Base-by-base conservation (phyloP, 1,140 invertebrate genomes). In the Tetramorium parvispinum region DNA sequence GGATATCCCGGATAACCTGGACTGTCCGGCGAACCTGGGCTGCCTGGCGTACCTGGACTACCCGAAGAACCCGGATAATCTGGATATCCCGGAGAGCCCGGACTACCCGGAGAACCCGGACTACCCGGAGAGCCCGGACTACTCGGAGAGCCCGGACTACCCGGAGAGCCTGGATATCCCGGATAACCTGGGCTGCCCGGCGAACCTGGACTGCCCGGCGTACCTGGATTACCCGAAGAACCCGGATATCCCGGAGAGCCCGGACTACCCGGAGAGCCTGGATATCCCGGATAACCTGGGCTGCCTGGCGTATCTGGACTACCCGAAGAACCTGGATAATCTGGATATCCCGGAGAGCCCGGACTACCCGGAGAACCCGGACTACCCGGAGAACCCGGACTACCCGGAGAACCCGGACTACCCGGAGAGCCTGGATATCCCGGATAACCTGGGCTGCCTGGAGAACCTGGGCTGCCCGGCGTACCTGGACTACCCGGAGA, bases 361-460 rank as follows among this genome's bases (percentile, higher is more conserved):
- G 46, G 46, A 3, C 11, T 13, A 0, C 46, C 46, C 13, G 46
- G 11, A 0, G 49, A 51, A 3, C 49, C 16, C n/a, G 49, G 49
- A 16, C 1, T 51, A 4, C 49, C 13, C 1, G 0, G 46, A 0
- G 46, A 49, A 16, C 49, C 16, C 3, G 46, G 46, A 11, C 8
- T 13, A 2, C 46, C 37, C 37, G 8, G 43, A 43, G 43, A 43
- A 10, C 46, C 46, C 10, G n/a, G 27, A 0, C 49, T 55, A 8
- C 65, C 81, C 1, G 91, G 78, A 11, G 83, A 79, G 8, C 86
- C 89, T 49, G 76, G 32, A 32, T 32, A 32, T 32, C 32, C 32
- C 4, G 32, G 32, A 32, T 0, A 32, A 4, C 85, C 86, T 46
- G 46, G 96, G 51, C 96, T 94, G 40, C 97, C 97, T 3, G 96